These are phyloP conservation scores for Chloroceryle inda DNA, from an alignment of 2,797 vertebrate genomes.

Conservation along the genomic window DNA sequence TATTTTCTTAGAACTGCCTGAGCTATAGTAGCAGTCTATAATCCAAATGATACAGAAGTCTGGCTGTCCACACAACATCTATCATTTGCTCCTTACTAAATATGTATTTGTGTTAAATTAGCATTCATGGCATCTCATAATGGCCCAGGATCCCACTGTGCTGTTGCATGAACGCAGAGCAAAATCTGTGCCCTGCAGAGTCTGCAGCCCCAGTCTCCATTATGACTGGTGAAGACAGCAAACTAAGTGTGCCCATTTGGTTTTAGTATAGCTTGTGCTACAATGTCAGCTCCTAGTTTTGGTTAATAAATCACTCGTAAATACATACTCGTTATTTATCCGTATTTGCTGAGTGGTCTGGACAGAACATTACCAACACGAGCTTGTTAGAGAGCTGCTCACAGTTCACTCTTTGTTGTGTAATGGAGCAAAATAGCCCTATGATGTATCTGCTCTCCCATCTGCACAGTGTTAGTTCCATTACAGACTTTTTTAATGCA, in stretches of 20 bases:
- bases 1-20: slow-evolving; percentile 33
- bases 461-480: slow-evolving; percentile 40
- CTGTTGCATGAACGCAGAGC: neutral
- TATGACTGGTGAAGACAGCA: slow-evolving; percentile 27
- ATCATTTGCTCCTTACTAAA: slow-evolving; percentile 56
- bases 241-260: slow-evolving; percentile 22
- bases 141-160: slow-evolving; percentile 28
- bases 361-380: slow-evolving; percentile 30
- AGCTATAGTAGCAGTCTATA: neutral
- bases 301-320: slow-evolving; percentile 28
- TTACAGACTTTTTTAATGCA: slow-evolving; percentile 36
- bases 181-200: slow-evolving; percentile 52
- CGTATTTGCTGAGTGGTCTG: slow-evolving; percentile 2
- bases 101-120: slow-evolving; percentile 58
- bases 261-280: neutral
- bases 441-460: slow-evolving; percentile 22
- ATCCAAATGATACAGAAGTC: slow-evolving; percentile 28
- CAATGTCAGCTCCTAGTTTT: neutral
- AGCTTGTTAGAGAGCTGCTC: slow-evolving; percentile 24
- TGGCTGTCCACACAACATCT: slow-evolving; percentile 39
- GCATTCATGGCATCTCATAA: slow-evolving; percentile 47
- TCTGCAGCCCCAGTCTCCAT: slow-evolving; percentile 11
- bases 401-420: slow-evolving; percentile 34
- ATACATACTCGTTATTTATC: slow-evolving; percentile 23
- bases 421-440: slow-evolving; percentile 53